Base-by-base conservation (phyloP, 2,888 invertebrate species). In the Caenorhabditis becei region DNA sequence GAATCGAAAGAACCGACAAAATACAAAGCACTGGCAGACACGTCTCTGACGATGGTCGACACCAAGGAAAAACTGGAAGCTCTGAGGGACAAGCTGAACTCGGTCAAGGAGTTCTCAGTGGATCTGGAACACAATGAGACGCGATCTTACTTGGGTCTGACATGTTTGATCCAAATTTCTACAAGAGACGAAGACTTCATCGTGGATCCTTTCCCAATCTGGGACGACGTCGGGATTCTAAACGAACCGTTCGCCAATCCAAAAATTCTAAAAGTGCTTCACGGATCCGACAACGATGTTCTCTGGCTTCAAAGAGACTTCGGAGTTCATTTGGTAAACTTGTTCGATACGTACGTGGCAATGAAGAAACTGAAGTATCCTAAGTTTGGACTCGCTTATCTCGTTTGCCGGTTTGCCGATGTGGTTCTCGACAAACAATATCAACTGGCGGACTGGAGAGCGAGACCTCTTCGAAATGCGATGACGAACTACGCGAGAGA, bases 271-370 rank as follows among this genome's bases (percentile, higher is more conserved):
- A 99, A 99, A 93, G 96, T 97, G 5, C 94, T 99, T 86, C 99
- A 99, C 91, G 98, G 98, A 11, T 95, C 96, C 0, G 94, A 95
- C 75, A 93, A 91, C 78, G 98, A 99, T 91, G 93, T 99, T 20
- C 92, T 94, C 37, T 99, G 99, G 98, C 92, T 99, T 35, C 99
- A 99, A 92, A 93, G 96, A 18, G 99, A 99, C 93, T 94, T 98
- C 71, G 95, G 96, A 0, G 91, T 99, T 1, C 99, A 99, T 91
- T 92, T 99, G 2, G 97, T 99, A 0, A 97, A 97, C 86, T 94
- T 99, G 94, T 97, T 99, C 91, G 99, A 99, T 92, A 99, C 98
- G 0, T 80, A 85, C 56, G 70, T 77, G 16, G 87, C 87, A 0
- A 86, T 88, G 87, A 78, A 82, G 37, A 80, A 80, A 3, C 71